Base-by-base conservation (phyloP, 1,140 invertebrate species). In the Euura saliciscinereae region DNA sequence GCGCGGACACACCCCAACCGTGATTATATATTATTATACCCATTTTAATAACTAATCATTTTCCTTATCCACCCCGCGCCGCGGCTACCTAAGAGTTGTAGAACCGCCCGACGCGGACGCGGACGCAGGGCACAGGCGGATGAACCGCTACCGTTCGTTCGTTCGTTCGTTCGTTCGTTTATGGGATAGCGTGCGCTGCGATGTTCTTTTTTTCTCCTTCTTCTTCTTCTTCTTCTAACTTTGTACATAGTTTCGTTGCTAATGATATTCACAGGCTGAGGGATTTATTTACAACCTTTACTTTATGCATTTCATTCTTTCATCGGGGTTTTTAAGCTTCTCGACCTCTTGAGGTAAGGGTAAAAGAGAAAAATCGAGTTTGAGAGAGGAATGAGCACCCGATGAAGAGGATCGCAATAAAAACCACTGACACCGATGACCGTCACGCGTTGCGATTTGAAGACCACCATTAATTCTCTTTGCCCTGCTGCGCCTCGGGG, bases 361-460 rank as follows among this genome's bases (percentile, higher is more conserved):
- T 28, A 28, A 28, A 28, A 28, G 28, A 28, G 28, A 28, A 28
- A 28, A 28, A 28, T 28, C 28, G 51, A 59, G 51, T n/a, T 59
- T 59, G 51, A n/a, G 6, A 11, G 51, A 2, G 51, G 6, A 59
- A 59, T 8, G 13, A n/a, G 51, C 46, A 11, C 8, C 8, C 10
- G 51, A n/a, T 59, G 51, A n/a, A 59, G 51, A 3, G 51, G 4
- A 59, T 3, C 10, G 51, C 51, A 59, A n/a, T 59, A 59, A 59
- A 59, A 59, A 59, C 13, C 51, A 8, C 51, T 59, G 51, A 6
- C 51, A 59, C 51, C 51, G 51, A 11, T 59, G 51, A 59, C 71
- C 77, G 69, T 70, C 73, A 45, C 64, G 67, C 77, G 73, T 77
- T 80, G 75, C 72, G 71, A 76, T 71, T 71, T 74, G 68, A 51